Evolutionary conservation across 1,140 invertebrate species (phyloP).

Genomic region (Cecropterus lyciades): DNA sequence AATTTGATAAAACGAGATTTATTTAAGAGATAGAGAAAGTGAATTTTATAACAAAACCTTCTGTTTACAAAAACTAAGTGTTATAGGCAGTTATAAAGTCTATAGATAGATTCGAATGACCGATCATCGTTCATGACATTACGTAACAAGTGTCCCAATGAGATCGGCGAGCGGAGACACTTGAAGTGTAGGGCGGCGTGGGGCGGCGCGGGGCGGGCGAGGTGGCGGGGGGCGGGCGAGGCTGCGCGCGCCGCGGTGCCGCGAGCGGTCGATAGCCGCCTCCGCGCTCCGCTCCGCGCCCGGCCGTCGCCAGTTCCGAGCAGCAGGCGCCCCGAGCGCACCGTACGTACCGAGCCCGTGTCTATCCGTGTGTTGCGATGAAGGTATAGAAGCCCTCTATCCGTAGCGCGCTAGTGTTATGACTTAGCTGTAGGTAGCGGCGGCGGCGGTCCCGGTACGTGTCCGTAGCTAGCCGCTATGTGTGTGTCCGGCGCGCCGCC

Average conservation of each 20-base stretch:
- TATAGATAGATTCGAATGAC: neutral
- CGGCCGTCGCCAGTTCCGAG: slow-evolving; percentile 39
- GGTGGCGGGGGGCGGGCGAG: slow-evolving; percentile 25
- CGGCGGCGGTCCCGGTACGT: slow-evolving; percentile 65
- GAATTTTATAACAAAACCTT: neutral
- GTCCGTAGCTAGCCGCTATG: slow-evolving; percentile 51
- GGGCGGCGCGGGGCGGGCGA: slow-evolving; percentile 16
- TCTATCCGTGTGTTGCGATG: slow-evolving; percentile 67
- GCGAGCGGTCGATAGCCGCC: slow-evolving; percentile 32
- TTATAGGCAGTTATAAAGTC: neutral
- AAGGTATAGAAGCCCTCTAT: slow-evolving; percentile 67
- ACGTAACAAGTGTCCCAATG: slow-evolving; percentile 25
- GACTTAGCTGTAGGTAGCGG: slow-evolving; percentile 66
- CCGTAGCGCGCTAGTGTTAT: slow-evolving; percentile 73
- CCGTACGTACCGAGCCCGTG: slow-evolving; percentile 41
- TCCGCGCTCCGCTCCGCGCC: slow-evolving; percentile 20
- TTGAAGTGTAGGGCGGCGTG: slow-evolving; percentile 30
- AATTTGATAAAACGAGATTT: too few relatives aligned
- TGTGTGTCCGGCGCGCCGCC: slow-evolving; percentile 40
- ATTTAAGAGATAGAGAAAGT: too few relatives aligned
- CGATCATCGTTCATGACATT: slow-evolving; percentile 15
- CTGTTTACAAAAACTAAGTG: neutral
- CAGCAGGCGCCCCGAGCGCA: slow-evolving; percentile 50
- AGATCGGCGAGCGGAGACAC: slow-evolving; percentile 36
- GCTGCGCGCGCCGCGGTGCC: slow-evolving; percentile 15